A percentile compares a stretch with the other conserved stretches of the same genome.
Conservation (phyloP, 2,113 vertebrate species). For the Colinus virginianus region DNA sequence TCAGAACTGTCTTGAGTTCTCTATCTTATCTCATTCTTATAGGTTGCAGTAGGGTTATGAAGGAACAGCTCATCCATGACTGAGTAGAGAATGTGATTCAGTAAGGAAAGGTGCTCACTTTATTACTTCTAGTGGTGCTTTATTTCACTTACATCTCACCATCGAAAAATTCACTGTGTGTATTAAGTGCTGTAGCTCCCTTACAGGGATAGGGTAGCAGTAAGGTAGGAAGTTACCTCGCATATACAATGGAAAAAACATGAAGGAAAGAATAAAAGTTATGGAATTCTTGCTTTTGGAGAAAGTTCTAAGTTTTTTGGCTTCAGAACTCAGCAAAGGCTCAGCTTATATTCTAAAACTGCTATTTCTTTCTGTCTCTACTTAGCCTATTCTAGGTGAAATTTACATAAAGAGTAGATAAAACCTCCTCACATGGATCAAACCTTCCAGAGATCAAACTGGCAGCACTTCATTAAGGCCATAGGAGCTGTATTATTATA, state of each 20-base stretch:
- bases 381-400: not conserved
- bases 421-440: not conserved
- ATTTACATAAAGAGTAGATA: not conserved
- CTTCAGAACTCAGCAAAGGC: not conserved
- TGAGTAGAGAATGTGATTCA: not conserved
- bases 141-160: not conserved
- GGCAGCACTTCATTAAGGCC: not conserved
- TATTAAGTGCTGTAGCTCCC: not conserved
- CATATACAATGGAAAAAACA: not conserved
- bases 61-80: not conserved
- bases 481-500: not conserved
- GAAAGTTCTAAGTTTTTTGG: not conserved
- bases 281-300: not conserved
- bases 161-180: not conserved
- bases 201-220: not conserved
- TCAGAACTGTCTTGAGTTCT: not conserved
- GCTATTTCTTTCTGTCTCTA: not conserved
- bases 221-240: not conserved
- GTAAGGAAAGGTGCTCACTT: not conserved
- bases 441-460: not conserved
- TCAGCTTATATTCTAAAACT: not conserved
- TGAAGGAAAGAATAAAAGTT: not conserved
- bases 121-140: not conserved
- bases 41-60: not conserved
- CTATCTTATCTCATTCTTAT: not conserved